Conservation (phyloP, 2,888 invertebrate genomes). For the Brenthis hecate region DNA sequence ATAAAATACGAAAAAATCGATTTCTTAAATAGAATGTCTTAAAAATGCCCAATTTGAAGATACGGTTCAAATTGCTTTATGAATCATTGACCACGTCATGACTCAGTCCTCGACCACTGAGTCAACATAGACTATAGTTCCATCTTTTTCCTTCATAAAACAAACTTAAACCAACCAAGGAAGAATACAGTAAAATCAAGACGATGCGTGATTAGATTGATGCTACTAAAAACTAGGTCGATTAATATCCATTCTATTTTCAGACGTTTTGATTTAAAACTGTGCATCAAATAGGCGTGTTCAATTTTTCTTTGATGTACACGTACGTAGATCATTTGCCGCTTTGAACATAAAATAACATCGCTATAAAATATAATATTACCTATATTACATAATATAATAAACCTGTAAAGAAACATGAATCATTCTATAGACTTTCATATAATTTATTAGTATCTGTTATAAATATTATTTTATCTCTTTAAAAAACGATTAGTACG, state of each 20-base stretch:
- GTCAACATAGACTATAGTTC: conserved; percentile 38
- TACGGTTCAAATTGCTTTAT: conserved; percentile 45
- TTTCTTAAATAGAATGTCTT: conserved; percentile 11
- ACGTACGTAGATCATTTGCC: conserved; percentile 24
- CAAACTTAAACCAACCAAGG: conserved; percentile 25
- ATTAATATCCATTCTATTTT: conserved; percentile 43
- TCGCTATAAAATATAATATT: conserved; percentile 13
- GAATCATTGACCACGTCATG: conserved; percentile 66
- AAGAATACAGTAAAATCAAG: conserved; percentile 27
- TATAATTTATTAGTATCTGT: too few species aligned
- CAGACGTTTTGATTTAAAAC: conserved; percentile 37
- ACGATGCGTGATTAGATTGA: conserved; percentile 27
- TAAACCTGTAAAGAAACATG: too few species aligned
- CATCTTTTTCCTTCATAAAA: conserved; percentile 35
- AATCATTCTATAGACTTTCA: too few species aligned
- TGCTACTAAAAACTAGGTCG: conserved; percentile 40
- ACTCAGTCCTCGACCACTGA: conserved; percentile 49
- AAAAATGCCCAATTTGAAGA: conserved; percentile 40
- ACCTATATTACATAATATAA: too few species aligned
- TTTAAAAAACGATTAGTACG: too few species aligned
- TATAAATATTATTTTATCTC: too few species aligned
- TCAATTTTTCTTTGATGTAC: conserved; percentile 30
- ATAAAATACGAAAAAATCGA: neutral
- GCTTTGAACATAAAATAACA: conserved; percentile 20
- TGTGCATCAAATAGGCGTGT: conserved; percentile 27